Evolutionary conservation across 2,888 invertebrate genomes (phyloP), one percentile per base, ranked within the genome.

Genomic region (Caenorhabditis becei): DNA sequence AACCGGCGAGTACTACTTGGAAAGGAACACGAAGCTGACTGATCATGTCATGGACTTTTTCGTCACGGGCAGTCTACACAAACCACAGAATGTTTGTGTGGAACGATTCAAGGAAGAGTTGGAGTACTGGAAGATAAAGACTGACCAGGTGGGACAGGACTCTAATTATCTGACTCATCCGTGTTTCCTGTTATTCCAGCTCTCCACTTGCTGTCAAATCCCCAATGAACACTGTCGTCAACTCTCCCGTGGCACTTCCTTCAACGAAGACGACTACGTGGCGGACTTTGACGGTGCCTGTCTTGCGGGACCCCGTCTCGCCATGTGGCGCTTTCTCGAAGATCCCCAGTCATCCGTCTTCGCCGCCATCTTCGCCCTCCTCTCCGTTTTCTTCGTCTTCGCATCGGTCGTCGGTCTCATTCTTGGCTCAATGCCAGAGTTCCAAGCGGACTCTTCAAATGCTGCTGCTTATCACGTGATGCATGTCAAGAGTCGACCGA

Each of bases 391-490:
- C 51, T 91, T 91, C 77, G 89, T 91, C n/a, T 88, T 90, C 65
- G 85, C 88, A n/a, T 88, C 88, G 20, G 88, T 91, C 51, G 63
- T 88, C 37, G 89, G 89, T 23, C 83, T 90, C 10, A 89, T 90
- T 32, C 80, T 90, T 28, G 90, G 90, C 24, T 89, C 89, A 16
- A 90, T 90, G 90, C 90, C 90, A 16, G 90, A 90, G 65, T 90
- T 89, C 63, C 90, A 90, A 77, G 85, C 75, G 24, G 90, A 90
- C 69, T 77, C 77, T 11, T 82, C 87, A 8, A 88, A 88, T 67
- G 89, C 90, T 2, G 77, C 85, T 18, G 80, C 82, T 61, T 90
- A 90, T 79, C 90, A 89, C 65, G 63, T 83, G 26, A 87, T 88
- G 87, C 89, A 89, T 49, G 75, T 80, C 16, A 80, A 59, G 51